Evolutionary conservation across 2,113 vertebrate species (phyloP), one percentile per base, ranked within the genome.

Genomic region (Platanista minor): DNA sequence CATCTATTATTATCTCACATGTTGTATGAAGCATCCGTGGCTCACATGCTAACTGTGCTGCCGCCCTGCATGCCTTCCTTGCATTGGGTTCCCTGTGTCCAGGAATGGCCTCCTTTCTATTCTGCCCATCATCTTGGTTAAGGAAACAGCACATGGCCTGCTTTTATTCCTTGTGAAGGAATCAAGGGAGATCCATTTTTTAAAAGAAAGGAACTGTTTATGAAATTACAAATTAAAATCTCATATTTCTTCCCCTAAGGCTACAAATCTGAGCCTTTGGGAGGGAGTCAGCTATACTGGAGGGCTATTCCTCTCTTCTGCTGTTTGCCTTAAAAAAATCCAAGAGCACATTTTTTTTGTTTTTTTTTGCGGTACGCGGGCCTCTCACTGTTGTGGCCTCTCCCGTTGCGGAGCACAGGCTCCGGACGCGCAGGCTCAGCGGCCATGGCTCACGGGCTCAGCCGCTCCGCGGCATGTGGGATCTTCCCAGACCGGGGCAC

Each of bases 41-140:
- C 95, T 97, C 94, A 95, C 75, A 71, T 95, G 93, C 95, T 96
- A 69, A 96, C 96, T 97, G 97, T 36, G 97, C 61, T 64, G 96
- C 77, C 93, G 71, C 91, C 95, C 97, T 85, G 33, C 57, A 49
- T 94, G 36, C 72, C 74, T 92, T 83, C 95, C 91, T 95, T 67
- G 95, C 52, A 72, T n/a, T 92, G 84, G 86, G 87, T 87, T 87
- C 94, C 59, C 87, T 78, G 77, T 27, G 88, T 84, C 89, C 88
- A 95, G 77, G 86, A 98, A 95, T 57, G 87, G 82, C 86, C 87
- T 94, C 0, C 0, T 90, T 39, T 54, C 67, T 95, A 33, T 18
- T 95, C 90, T 84, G 6, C 5, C 72, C 64, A 86, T 64, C 81
- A 71, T 71, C 90, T 97, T 95, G 96, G 87, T 97, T 92, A 95